phyloP scores from a whole-genome alignment of 2,888 invertebrate genomes.

The Aphelenchoides bicaudatus region DNA sequence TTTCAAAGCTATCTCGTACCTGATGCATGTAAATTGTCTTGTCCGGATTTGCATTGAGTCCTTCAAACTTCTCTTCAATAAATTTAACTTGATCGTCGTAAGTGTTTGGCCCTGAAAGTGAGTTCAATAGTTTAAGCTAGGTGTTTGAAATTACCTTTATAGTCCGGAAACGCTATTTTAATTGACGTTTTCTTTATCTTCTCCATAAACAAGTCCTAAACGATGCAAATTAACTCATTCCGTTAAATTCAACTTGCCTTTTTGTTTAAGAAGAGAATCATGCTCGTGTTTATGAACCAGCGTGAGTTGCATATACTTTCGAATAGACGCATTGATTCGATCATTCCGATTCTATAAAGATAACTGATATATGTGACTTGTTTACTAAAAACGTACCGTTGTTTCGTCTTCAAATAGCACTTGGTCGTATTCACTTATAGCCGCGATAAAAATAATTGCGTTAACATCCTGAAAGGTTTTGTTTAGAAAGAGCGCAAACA shows the following conservation, averaged over 20 bases:
- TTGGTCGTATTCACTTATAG: constrained; percentile 57
- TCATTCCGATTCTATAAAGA: constrained; percentile 40
- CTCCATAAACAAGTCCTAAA: constrained; percentile 58
- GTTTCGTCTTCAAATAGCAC: constrained; percentile 59
- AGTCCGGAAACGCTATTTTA: constrained; percentile 55
- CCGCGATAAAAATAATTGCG: constrained; percentile 55
- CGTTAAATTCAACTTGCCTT: too few species aligned
- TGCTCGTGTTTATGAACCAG: constrained; percentile 60
- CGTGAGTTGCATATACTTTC: constrained; percentile 59
- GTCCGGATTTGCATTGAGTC: constrained; percentile 98
- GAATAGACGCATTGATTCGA: constrained; percentile 59
- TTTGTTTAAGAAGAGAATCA: constrained; percentile 60
- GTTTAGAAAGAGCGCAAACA: constrained; percentile 9
- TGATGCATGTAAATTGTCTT: constrained; percentile 84
- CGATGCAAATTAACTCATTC: too few species aligned
- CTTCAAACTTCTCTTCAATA: constrained; percentile 99
- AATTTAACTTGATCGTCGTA: constrained; percentile 97
- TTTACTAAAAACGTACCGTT: constrained; percentile 40
- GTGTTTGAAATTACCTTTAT: constrained; percentile 45
- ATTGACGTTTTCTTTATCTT: constrained; percentile 51
- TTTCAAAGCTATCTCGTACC: constrained; percentile 11
- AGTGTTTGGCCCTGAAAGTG: constrained; percentile 75
- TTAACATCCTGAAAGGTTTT: constrained; percentile 56
- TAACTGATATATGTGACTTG: background rate
- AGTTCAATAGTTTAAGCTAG: background rate